These are phyloP conservation scores for Cryptocephalus primarius DNA, from an alignment of 2,888 invertebrate species.

Conservation along the genomic window DNA sequence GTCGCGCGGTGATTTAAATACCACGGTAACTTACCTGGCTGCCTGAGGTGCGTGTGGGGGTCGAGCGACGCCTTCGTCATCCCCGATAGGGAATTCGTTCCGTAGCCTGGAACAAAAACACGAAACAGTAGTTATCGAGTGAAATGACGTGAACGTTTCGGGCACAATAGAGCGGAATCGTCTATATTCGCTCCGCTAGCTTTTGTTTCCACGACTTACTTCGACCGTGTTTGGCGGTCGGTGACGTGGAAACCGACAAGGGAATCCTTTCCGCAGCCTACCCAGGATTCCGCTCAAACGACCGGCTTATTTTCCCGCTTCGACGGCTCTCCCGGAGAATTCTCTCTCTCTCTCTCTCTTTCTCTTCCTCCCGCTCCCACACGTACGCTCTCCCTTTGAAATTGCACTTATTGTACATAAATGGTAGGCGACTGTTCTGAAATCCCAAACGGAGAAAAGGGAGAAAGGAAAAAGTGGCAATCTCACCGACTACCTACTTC, in stretches of 20 bases:
- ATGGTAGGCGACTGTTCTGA: neutral
- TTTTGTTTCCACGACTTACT: slow-evolving; percentile 35
- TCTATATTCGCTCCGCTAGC: slow-evolving; percentile 26
- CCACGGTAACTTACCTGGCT: slow-evolving; percentile 57
- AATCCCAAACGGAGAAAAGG: too few species aligned
- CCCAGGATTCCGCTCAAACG: slow-evolving; percentile 9
- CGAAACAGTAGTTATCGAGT: slow-evolving; percentile 6
- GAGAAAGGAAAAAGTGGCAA: too few species aligned
- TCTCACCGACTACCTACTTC: too few species aligned
- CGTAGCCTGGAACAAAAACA: slow-evolving; percentile 63
- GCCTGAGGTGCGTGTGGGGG: slow-evolving; percentile 79
- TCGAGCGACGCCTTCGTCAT: slow-evolving; percentile 78
- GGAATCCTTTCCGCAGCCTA: slow-evolving; percentile 36
- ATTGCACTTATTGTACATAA: neutral
- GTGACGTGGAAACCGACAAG: slow-evolving; percentile 36
- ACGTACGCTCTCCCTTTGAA: neutral
- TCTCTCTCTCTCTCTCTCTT: neutral
- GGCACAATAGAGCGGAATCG: slow-evolving; percentile 12
- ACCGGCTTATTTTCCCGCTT: slow-evolving; percentile 12
- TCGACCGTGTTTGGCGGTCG: slow-evolving; percentile 31
- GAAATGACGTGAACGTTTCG: slow-evolving; percentile 12
- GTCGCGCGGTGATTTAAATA: too few species aligned
- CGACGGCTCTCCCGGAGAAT: neutral
- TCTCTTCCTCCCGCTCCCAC: neutral
- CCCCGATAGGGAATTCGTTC: slow-evolving; percentile 65